Base-by-base conservation (phyloP, 2,797 vertebrate genomes). In the Bradypodion ventrale region DNA sequence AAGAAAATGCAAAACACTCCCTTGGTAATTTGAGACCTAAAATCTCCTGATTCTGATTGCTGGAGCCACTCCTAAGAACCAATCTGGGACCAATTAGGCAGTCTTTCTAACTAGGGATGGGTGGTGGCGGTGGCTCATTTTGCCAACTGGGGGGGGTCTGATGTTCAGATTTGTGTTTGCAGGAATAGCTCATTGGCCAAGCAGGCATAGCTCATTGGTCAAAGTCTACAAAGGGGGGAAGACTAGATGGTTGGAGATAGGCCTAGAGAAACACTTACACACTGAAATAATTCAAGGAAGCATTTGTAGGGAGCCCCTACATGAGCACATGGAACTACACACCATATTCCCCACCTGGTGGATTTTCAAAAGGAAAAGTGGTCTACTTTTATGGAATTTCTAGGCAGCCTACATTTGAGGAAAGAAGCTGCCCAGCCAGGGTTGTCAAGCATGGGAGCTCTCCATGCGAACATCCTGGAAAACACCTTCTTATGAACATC, bases 51-150 rank as follows among this genome's bases (percentile, higher is more conserved):
- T 15, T 42, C 10, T 75, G 63, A 29, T 27, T 62, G 35, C 56
- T 12, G 23, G 73, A 72, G 68, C 32, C 8, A 46, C 65, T 80
- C 42, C 52, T 56, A n/a, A 60, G 70, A 52, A 75, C 21, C 42
- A 69, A 35, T 46, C 74, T 70, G 83, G 75, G 75, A 72, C 25
- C 79, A 35, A 75, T 65, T 76, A 83, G 70, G 76, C n/a, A 69
- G 49, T 40, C 25, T 75, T 66, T 69, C 15, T 42, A 10, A 40
- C 7, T 21, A 29, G 27, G 29, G 76, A 35, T 44, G 21, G 3
- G 40, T 32, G 42, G 63, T 27, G 62, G 68, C 15, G 19, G 70
- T 65, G 70, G 83, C 59, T 37, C 70, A 72, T 44, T 42, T 29
- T 69, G 29, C 52, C 37, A 80, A 59, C 8, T 27, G n/a, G 2